Conservation (phyloP, 2,113 vertebrate species). For the Antechinus flavipes region DNA sequence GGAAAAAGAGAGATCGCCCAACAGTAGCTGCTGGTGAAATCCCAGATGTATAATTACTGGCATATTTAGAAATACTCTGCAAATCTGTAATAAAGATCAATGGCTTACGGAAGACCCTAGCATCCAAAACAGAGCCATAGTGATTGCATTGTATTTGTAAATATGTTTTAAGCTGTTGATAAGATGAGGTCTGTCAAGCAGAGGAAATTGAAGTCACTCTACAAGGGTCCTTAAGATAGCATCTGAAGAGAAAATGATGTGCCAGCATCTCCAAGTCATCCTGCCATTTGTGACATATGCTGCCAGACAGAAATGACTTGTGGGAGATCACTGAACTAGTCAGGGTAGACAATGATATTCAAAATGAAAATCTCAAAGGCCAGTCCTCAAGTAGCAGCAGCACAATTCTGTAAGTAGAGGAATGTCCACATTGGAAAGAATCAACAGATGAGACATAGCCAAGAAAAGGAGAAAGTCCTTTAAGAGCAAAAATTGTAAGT, state of each 20-base stretch:
- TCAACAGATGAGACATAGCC: fast-evolving
- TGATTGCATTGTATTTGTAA: slow-evolving; percentile 77
- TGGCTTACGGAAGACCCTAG: slow-evolving; percentile 77
- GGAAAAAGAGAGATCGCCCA: slow-evolving; percentile 74
- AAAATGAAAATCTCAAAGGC: slow-evolving; percentile 54
- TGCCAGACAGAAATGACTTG: slow-evolving; percentile 53
- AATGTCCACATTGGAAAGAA: slow-evolving; percentile 39
- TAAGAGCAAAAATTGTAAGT: not conserved
- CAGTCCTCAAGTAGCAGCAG: slow-evolving; percentile 39
- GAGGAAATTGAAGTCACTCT: slow-evolving; percentile 77
- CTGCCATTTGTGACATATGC: slow-evolving; percentile 66
- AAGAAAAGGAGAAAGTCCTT: slow-evolving; percentile 18
- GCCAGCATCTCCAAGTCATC: slow-evolving; percentile 49
- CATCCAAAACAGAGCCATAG: slow-evolving; percentile 64
- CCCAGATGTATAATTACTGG: slow-evolving; percentile 76
- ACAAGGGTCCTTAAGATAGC: slow-evolving; percentile 75
- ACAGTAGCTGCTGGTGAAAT: slow-evolving; percentile 67
- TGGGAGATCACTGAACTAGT: slow-evolving; percentile 69
- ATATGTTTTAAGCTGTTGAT: slow-evolving; percentile 77
- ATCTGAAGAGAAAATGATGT: slow-evolving; percentile 72
- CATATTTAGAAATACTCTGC: slow-evolving; percentile 69
- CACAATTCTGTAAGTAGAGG: not conserved
- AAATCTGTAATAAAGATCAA: slow-evolving; percentile 82
- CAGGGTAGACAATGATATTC: slow-evolving; percentile 68
- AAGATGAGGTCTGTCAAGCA: slow-evolving; percentile 78